These are phyloP conservation scores for Oxyteleia sp. DNA, from an alignment of 2,888 invertebrate species.

Conservation along the genomic window DNA sequence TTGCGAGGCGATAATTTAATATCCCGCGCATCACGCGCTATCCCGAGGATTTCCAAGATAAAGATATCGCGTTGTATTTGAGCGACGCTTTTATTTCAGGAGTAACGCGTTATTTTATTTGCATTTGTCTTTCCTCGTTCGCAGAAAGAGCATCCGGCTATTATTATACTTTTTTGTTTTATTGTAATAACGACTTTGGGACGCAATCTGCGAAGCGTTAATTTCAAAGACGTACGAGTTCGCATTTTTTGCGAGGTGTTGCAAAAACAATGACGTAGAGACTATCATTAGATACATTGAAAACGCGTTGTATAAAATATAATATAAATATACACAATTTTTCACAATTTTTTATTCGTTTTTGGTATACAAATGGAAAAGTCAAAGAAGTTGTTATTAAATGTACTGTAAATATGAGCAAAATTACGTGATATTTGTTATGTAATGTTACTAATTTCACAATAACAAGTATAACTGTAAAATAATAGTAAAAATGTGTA, in stretches of 20 bases:
- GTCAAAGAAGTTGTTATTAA: too few relatives aligned
- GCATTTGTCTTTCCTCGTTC: slow-evolving; percentile 16
- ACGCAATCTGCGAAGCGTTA: not conserved
- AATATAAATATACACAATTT: too few relatives aligned
- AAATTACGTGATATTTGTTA: too few relatives aligned
- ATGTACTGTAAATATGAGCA: too few relatives aligned
- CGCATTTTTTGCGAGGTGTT: slow-evolving; percentile 1
- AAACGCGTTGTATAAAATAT: too few relatives aligned
- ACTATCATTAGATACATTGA: too few relatives aligned
- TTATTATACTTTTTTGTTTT: slow-evolving; percentile 11
- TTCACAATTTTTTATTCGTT: too few relatives aligned
- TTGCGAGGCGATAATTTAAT: slow-evolving; percentile 67
- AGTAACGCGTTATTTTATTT: slow-evolving; percentile 31
- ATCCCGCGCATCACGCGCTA: slow-evolving; percentile 44
- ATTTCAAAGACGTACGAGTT: slow-evolving; percentile 1
- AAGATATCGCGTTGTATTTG: slow-evolving; percentile 36
- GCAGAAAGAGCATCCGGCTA: slow-evolving; percentile 40
- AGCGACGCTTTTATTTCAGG: slow-evolving; percentile 25
- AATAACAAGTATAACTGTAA: too few relatives aligned
- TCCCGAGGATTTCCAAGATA: slow-evolving; percentile 58
- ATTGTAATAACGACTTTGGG: slow-evolving; percentile 6
- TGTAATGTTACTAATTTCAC: too few relatives aligned
- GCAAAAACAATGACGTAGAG: not conserved
- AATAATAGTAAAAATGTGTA: too few relatives aligned
- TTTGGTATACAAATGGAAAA: too few relatives aligned